Evolutionary conservation across 1,140 invertebrate species (phyloP), one percentile per base, ranked within the genome.

Genomic region (Drosophila quadrilineata): DNA sequence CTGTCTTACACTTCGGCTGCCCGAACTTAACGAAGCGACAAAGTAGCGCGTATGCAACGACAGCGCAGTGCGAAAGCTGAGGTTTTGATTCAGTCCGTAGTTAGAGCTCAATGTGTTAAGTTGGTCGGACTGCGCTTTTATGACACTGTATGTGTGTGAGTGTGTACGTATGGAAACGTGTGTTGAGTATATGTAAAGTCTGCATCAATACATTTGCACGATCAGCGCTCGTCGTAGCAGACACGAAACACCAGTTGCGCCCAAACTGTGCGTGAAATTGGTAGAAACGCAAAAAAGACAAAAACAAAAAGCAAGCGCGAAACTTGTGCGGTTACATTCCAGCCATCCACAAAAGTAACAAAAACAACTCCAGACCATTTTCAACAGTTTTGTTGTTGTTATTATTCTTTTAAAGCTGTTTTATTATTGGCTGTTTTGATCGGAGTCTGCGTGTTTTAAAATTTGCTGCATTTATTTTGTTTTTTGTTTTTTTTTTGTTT

Each of bases 181-280:
- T n/a, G n/a, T n/a, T n/a, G n/a, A n/a, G n/a, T n/a, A n/a, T n/a
- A n/a, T n/a, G n/a, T n/a, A n/a, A n/a, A n/a, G n/a, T n/a, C n/a
- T n/a, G n/a, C n/a, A n/a, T n/a, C n/a, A n/a, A n/a, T n/a, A n/a
- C n/a, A n/a, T n/a, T n/a, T n/a, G n/a, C n/a, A n/a, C n/a, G n/a
- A n/a, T n/a, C n/a, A n/a, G n/a, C n/a, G n/a, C n/a, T n/a, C n/a
- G 22, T 46, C 17, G 31, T n/a, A n/a, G n/a, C n/a, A 45, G 21
- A 62, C 4, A 58, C 52, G 9, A 70, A 38, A 38, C 40, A 40
- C 19, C 35, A 38, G 56, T 67, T 60, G 64, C 22, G 38, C 52
- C 54, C 58, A 77, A 71, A 76, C 73, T 77, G 77, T 85, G 77
- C 73, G 79, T 84, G 60, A 84, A 77, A 85, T 84, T 59, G 79